These are phyloP conservation scores for Agrilus biguttatus DNA, from an alignment of 2,888 invertebrate species.

Conservation along the genomic window DNA sequence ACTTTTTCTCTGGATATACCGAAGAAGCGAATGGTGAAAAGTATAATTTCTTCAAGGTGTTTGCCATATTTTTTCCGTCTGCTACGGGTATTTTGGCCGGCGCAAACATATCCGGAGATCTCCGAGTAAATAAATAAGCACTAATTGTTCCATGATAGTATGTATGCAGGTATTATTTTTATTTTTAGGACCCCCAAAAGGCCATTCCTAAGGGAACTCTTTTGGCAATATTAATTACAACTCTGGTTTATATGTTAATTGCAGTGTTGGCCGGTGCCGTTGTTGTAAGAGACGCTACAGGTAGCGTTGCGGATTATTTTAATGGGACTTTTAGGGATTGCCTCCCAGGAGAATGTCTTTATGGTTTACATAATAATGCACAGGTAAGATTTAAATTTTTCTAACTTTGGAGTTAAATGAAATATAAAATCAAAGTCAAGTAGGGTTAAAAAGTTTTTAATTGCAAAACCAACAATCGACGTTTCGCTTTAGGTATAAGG, in stretches of 20 bases:
- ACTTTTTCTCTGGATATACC: conserved; percentile 65
- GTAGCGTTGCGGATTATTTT: conserved; percentile 42
- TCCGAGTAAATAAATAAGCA: conserved; percentile 49
- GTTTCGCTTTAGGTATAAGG: too few relatives aligned
- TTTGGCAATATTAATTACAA: conserved; percentile 76
- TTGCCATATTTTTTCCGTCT: conserved; percentile 96
- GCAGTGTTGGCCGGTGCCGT: conserved; percentile 64
- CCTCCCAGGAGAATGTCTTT: conserved; percentile 37
- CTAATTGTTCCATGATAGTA: background rate
- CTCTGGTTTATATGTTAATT: conserved; percentile 73
- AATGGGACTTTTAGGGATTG: conserved; percentile 37
- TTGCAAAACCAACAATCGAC: too few relatives aligned
- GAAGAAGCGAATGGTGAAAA: conserved; percentile 51
- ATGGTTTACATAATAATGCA: conserved; percentile 65
- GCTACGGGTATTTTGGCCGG: conserved; percentile 96
- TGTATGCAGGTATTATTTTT: background rate
- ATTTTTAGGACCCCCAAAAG: conserved; percentile 64
- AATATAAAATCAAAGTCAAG: too few relatives aligned
- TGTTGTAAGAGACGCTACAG: conserved; percentile 67
- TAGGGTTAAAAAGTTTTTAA: too few relatives aligned
- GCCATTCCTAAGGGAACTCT: conserved; percentile 89
- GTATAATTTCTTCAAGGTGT: conserved; percentile 87
- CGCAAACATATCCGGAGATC: conserved; percentile 95
- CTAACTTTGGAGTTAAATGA: too few relatives aligned
- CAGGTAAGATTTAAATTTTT: conserved; percentile 38